Evolutionary conservation across 64 coral and sea anemone genomes (phyloP).

Genomic region (Cladopsammia gracilis): DNA sequence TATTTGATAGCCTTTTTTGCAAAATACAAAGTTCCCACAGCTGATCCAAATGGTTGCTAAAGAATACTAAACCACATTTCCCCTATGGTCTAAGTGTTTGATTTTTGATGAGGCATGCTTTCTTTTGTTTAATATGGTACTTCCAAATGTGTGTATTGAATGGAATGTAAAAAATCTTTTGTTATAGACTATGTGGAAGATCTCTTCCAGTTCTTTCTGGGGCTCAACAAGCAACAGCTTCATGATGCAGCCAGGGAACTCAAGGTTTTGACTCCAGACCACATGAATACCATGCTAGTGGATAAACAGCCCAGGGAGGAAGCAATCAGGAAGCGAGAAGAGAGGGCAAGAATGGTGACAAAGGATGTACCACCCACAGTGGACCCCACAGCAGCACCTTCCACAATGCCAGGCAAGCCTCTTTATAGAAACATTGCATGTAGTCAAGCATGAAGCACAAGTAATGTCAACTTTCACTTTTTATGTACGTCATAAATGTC

Average conservation of each 20-base stretch:
- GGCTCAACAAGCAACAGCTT: conserved; percentile 45
- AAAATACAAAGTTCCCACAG: too few relatives aligned
- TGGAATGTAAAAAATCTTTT: not conserved
- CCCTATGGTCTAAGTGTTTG: too few relatives aligned
- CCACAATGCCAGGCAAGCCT: conserved; percentile 36
- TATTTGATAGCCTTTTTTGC: too few relatives aligned
- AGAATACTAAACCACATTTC: too few relatives aligned
- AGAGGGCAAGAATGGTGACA: conserved; percentile 54
- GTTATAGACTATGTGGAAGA: conserved; percentile 64
- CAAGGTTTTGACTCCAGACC: conserved; percentile 43
- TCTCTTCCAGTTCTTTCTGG: conserved; percentile 64
- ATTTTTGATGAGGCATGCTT: too few relatives aligned
- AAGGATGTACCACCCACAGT: conserved; percentile 49
- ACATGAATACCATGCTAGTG: conserved; percentile 61
- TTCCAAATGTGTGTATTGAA: conserved; percentile 1
- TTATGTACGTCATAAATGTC: too few relatives aligned
- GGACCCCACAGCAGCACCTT: not conserved
- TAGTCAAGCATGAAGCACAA: too few relatives aligned
- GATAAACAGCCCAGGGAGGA: conserved; percentile 51
- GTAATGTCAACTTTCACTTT: too few relatives aligned
- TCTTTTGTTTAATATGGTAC: not conserved
- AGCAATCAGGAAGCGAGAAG: conserved; percentile 37
- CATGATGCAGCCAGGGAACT: conserved; percentile 8
- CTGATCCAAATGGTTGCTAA: too few relatives aligned
- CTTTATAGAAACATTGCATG: conserved; percentile 15